Base-by-base conservation (phyloP, 2,888 invertebrate species). In the Brachyptera putata region DNA sequence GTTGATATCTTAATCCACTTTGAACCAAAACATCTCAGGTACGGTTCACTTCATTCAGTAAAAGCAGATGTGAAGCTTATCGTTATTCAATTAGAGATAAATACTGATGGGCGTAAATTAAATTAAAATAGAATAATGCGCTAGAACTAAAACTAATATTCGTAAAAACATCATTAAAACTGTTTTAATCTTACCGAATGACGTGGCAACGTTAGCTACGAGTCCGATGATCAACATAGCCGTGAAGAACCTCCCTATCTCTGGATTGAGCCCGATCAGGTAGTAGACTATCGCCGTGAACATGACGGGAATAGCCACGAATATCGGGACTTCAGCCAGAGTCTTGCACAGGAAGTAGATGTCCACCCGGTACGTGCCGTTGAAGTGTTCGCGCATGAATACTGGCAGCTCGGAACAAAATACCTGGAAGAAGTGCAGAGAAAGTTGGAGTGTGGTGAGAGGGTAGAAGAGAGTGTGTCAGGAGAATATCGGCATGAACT, bases 341-440 rank as follows among this genome's bases (percentile, higher is more conserved):
- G 91, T 93, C 77, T 95, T 96, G 58, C 91, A 89, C 22, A 96
- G 72, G 75, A 93, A 96, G 74, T 95, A 96, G 0, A 94, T 87
- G 68, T 92, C 91, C 0, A 91, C 88, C 55, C 95, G 80, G 70
- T 97, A 96, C 82, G 96, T 88, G 37, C 93, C 93, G 70, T 90
- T 91, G 64, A 86, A 84, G 69, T 95, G 87, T 72, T 96, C 95
- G 13, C 94, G 79, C 66, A 94, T 79, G 73, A 95, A 95, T 63
- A 95, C 86, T 0, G 94, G 93, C 30, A 94, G 77, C 72, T 96
- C 95, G 0, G 87, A 82, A 67, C 91, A 91, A 73, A 96, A 95
- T 41, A 93, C 91, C 93, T 93, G 71, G 2, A 70, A 69, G 58
- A 34, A 9, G 39, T 21, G 58, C 26, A 26, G 3, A 13, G 9